Evolutionary conservation across 1,140 invertebrate genomes (phyloP), one percentile per base, ranked within the genome.

Genomic region (Archivesica marissinica): DNA sequence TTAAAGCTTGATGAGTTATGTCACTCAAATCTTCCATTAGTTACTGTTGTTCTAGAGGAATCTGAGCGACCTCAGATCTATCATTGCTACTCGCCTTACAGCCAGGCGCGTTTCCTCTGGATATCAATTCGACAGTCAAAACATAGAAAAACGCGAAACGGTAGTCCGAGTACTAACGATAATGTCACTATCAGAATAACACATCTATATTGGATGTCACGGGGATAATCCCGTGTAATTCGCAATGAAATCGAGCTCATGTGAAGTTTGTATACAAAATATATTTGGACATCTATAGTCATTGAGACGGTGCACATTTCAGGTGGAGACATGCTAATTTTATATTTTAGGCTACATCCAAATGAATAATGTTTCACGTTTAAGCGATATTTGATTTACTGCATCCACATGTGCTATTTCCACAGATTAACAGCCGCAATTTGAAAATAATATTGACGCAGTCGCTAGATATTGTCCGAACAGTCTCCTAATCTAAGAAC

Each of bases 171-270:
- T n/a, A 35, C 59, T 17, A 2, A 35, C 28, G 9, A 33, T 35
- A 35, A 33, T 64, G 59, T 64, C 59, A 64, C 59, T 35, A 6
- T 20, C n/a, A 17, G 59, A 35, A 64, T 64, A 35, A 35, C 59
- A 35, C 20, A 64, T 64, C 11, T 64, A 33, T 64, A 35, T 64
- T 25, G 13, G 59, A 20, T 64, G 59, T 35, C 59, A 64, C 68
- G 6, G 39, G 38, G 68, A 35, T 41, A 72, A 44, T 72, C 68
- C 68, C 68, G 47, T 41, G 25, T 72, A 64, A 64, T 64, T 64
- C 25, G 13, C 30, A 7, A 25, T 64, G 59, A 64, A 64, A 64
- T 17, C 30, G 59, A 64, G 59, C 59, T 25, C 30, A 2, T 28
- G 38, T 2, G 7, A 64, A 3, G n/a, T 25, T 64, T 64, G 30